These are phyloP conservation scores for Paralinhomoeus sp. DNA, from an alignment of 2,888 invertebrate genomes.

Conservation along the genomic window DNA sequence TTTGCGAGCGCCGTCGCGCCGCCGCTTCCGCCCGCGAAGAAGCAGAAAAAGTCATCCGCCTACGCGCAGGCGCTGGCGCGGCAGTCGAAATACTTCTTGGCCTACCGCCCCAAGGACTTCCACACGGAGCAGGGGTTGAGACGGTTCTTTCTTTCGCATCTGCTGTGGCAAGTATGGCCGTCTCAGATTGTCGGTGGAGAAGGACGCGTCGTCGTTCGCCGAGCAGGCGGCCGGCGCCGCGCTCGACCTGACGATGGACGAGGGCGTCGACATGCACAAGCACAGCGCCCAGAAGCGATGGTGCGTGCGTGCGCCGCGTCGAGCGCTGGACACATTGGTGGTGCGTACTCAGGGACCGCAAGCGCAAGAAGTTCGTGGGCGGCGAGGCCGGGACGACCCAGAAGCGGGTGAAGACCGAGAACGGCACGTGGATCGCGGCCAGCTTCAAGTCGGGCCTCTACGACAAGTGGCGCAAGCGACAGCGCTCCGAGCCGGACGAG, in stretches of 20 bases:
- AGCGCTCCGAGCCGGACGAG: not conserved
- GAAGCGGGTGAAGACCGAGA: slow-evolving; percentile 25
- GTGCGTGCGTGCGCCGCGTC: no score
- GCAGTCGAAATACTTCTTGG: slow-evolving; percentile 41
- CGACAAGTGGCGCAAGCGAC: slow-evolving; percentile 23
- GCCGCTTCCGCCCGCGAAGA: no score
- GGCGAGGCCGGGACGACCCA: slow-evolving; percentile 11
- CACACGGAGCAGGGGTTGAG: slow-evolving; percentile 37
- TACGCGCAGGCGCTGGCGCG: no score
- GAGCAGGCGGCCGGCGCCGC: slow-evolving; percentile 52
- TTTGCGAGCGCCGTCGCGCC: no score
- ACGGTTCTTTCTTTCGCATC: slow-evolving; percentile 29
- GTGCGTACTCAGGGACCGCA: slow-evolving; percentile 65
- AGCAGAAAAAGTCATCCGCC: no score
- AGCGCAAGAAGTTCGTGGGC: slow-evolving; percentile 73
- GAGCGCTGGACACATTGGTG: no score
- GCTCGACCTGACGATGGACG: slow-evolving; percentile 61
- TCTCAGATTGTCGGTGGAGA: slow-evolving; percentile 35
- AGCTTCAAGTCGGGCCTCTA: slow-evolving; percentile 57
- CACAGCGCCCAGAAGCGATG: slow-evolving; percentile 38
- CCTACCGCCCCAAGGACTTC: slow-evolving; percentile 57
- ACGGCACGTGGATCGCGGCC: slow-evolving; percentile 48
- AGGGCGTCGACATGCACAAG: slow-evolving; percentile 40
- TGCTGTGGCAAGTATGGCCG: no score
- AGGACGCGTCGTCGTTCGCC: slow-evolving; percentile 42